Percentiles rank a stretch among this genome's conserved stretches.
Evolutionary conservation across 1,140 invertebrate species (phyloP).

Genomic region (Conopomorpha cramerella): DNA sequence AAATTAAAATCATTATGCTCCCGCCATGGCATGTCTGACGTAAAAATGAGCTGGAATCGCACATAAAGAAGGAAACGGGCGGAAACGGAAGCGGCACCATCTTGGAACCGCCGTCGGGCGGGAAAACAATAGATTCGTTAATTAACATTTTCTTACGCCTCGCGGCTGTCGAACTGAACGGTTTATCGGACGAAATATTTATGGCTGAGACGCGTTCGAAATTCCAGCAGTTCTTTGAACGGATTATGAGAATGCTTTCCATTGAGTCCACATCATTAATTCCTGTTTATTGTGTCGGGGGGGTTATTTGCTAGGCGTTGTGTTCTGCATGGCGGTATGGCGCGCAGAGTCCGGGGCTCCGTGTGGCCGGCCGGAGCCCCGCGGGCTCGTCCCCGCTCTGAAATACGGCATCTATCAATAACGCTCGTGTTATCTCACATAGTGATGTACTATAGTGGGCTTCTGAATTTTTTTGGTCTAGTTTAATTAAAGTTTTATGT

Average conservation of each 20-base stretch:
- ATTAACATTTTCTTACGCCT: conserved; percentile 64
- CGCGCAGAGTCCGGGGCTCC: no score
- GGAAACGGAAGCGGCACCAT: conserved; percentile 58
- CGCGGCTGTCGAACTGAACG: conserved; percentile 58
- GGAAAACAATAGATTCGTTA: conserved; percentile 62
- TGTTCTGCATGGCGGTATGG: no score
- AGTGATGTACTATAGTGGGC: conserved; percentile 14
- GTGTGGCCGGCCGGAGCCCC: not conserved
- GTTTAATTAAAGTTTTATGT: not conserved
- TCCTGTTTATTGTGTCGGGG: not conserved
- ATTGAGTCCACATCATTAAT: conserved; percentile 1
- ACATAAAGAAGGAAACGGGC: conserved; percentile 54
- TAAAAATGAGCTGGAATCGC: conserved; percentile 51
- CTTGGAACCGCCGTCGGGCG: conserved; percentile 51
- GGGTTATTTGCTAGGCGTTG: not conserved
- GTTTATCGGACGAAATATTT: conserved; percentile 62
- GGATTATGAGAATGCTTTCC: conserved; percentile 25
- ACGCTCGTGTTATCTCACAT: conserved; percentile 11
- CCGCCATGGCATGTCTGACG: conserved; percentile 37
- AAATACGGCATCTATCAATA: conserved; percentile 28
- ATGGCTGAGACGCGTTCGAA: conserved; percentile 41
- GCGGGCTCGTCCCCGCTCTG: conserved; percentile 13
- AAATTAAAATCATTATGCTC: conserved; percentile 60
- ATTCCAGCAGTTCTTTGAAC: conserved; percentile 28
- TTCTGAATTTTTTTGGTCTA: conserved; percentile 12